Conservation (phyloP, 2,888 invertebrate species). For the Diaphora mendica region DNA sequence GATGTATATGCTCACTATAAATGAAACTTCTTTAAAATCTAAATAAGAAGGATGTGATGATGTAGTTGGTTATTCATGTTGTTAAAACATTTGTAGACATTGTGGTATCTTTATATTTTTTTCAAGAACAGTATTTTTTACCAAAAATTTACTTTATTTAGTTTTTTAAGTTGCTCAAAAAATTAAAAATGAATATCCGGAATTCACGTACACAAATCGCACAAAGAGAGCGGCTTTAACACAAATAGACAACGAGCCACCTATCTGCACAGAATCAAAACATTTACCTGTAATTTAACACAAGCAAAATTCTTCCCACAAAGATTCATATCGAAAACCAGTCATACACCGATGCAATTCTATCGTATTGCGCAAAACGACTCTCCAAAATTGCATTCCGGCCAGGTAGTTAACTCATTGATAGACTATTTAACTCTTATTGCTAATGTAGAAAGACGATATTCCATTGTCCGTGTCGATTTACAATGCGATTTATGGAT, state of each 20-base stretch:
- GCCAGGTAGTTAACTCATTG: slow-evolving; percentile 43
- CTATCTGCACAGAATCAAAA: slow-evolving; percentile 32
- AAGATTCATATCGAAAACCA: slow-evolving; percentile 63
- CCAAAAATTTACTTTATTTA: too few species aligned
- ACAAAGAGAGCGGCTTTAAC: slow-evolving; percentile 9
- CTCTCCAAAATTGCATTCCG: slow-evolving; percentile 63
- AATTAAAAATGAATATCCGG: background rate
- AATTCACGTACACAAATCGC: background rate
- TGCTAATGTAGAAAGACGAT: slow-evolving; percentile 35
- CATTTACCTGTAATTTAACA: slow-evolving; percentile 39
- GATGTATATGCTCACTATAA: background rate
- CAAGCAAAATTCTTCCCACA: slow-evolving; percentile 54
- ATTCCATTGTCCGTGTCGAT: slow-evolving; percentile 41
- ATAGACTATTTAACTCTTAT: slow-evolving; percentile 40
- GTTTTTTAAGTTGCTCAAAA: background rate
- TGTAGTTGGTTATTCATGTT: background rate
- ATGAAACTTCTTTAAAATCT: background rate
- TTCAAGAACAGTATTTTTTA: background rate
- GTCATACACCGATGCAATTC: slow-evolving; percentile 62
- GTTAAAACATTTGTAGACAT: too few species aligned
- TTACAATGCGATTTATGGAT: slow-evolving; percentile 43
- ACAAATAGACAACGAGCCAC: background rate
- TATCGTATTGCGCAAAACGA: slow-evolving; percentile 63
- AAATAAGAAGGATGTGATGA: background rate
- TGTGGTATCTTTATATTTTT: background rate